Evolutionary conservation across 2,888 invertebrate species (phyloP), one percentile per base, ranked within the genome.

Genomic region (Caenorhabditis sp.): DNA sequence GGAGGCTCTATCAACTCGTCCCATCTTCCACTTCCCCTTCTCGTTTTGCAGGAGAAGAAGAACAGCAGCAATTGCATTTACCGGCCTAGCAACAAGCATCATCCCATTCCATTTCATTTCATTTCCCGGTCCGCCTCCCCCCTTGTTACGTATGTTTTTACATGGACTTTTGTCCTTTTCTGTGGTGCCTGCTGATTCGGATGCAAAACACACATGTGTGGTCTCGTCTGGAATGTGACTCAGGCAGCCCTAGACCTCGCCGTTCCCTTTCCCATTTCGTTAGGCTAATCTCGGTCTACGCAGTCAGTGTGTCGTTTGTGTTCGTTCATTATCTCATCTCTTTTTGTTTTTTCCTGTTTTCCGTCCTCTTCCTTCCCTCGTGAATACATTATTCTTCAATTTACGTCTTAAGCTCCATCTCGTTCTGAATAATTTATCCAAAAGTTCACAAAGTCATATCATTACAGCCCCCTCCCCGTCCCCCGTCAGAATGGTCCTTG

Each of bases 401-500:
- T n/a, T n/a, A n/a, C n/a, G n/a, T n/a, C n/a, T n/a, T n/a, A n/a
- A n/a, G n/a, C n/a, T n/a, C n/a, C n/a, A 11, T 50, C 20, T 13
- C 47, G n/a, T 69, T 26, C 35, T 69, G 69, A 50, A 69, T n/a
- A n/a, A n/a, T n/a, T n/a, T n/a, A n/a, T n/a, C n/a, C n/a, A n/a
- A n/a, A n/a, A n/a, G n/a, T n/a, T n/a, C n/a, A n/a, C n/a, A n/a
- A n/a, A n/a, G n/a, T 64, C 58, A 24, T 32, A 47, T 37, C 44
- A 5, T 60, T 26, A 32, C 56, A 71, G 50, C 40, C 40, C 9
- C 2, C 15, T 26, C 32, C 11, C 32, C n/a, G n/a, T n/a, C n/a
- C n/a, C n/a, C n/a, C n/a, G n/a, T n/a, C n/a, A n/a, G n/a, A 58
- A 86, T 86, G 86, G 86, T 86, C 8, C 81, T 86, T 11, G 86